These are phyloP conservation scores for Latrodectus hesperus DNA, from an alignment of 2,888 invertebrate genomes.

Conservation along the genomic window DNA sequence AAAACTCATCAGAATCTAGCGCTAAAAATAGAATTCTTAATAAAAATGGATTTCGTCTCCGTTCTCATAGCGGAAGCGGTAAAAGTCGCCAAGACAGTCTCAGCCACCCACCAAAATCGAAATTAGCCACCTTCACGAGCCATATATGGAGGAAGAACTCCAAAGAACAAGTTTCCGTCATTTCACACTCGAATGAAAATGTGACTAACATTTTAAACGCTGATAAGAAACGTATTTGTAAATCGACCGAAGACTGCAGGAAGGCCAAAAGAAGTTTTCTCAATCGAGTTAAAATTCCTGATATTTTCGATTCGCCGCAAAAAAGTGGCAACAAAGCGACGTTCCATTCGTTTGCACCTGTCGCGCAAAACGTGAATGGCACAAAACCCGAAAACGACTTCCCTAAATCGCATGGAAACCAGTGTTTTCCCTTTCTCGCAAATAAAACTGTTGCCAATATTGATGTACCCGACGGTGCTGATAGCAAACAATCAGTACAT, in stretches of 20 bases:
- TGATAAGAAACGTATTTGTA: slow-evolving; percentile 33
- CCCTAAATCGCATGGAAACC: neutral
- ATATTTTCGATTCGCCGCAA: slow-evolving; percentile 27
- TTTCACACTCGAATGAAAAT: neutral
- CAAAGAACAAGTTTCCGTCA: neutral
- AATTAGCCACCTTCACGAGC: slow-evolving; percentile 31
- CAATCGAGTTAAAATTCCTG: slow-evolving; percentile 54
- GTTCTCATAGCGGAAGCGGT: slow-evolving; percentile 33
- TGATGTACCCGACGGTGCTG: neutral
- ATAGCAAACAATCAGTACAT: no score
- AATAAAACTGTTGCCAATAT: neutral
- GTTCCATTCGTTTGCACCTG: neutral
- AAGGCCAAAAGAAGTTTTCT: slow-evolving; percentile 32
- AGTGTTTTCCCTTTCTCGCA: neutral
- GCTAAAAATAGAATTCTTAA: neutral
- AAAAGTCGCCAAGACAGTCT: slow-evolving; percentile 5
- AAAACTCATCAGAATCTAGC: slow-evolving; percentile 19
- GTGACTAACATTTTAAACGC: neutral
- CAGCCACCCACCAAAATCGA: slow-evolving; percentile 9
- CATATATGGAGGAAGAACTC: slow-evolving; percentile 24
- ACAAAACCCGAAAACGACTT: neutral
- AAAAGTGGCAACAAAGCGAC: neutral
- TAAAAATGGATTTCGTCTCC: neutral
- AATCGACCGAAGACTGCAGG: slow-evolving; percentile 58
- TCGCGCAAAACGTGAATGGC: neutral